These are phyloP conservation scores for Crepidodera aurea DNA, from an alignment of 2,888 invertebrate genomes.

Conservation along the genomic window DNA sequence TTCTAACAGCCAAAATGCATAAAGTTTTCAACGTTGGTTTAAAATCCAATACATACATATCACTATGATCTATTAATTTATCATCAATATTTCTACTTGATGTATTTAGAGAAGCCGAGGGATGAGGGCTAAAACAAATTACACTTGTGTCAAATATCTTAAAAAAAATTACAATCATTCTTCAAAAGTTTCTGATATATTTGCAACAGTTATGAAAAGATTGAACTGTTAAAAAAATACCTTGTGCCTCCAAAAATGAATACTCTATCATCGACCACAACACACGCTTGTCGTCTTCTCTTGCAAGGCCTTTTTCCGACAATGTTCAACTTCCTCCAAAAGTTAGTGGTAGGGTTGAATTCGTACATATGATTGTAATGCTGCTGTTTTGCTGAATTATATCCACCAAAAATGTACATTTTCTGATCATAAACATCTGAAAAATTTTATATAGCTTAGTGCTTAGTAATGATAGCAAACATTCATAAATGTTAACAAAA, in stretches of 20 bases:
- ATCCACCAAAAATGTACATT: constrained; percentile 92
- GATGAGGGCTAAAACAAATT: constrained; percentile 41
- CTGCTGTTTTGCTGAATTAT: constrained; percentile 75
- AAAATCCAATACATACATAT: constrained; percentile 84
- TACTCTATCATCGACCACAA: constrained; percentile 75
- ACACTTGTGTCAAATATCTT: too few relatives aligned
- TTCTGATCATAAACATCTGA: constrained; percentile 78
- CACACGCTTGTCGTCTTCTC: constrained; percentile 81
- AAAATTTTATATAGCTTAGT: too few relatives aligned
- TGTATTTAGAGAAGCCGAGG: neutral
- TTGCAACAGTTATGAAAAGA: too few relatives aligned
- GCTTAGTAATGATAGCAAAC: too few relatives aligned
- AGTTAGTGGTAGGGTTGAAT: constrained; percentile 70
- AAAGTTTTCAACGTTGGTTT: constrained; percentile 77
- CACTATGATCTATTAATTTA: constrained; percentile 79
- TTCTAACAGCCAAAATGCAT: constrained; percentile 71
- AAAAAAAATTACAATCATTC: too few relatives aligned
- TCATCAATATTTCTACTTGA: constrained; percentile 55
- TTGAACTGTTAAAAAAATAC: too few relatives aligned
- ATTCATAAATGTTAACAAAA: too few relatives aligned
- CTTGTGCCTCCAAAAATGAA: constrained; percentile 93
- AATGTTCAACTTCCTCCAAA: constrained; percentile 70
- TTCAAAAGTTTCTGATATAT: too few relatives aligned
- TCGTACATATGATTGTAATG: constrained; percentile 88
- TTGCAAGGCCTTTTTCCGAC: constrained; percentile 70